Percentiles rank a stretch among this genome's conserved stretches.
phyloP scores from a whole-genome alignment of 1,140 invertebrate genomes.

The Chironomus tepperi region DNA sequence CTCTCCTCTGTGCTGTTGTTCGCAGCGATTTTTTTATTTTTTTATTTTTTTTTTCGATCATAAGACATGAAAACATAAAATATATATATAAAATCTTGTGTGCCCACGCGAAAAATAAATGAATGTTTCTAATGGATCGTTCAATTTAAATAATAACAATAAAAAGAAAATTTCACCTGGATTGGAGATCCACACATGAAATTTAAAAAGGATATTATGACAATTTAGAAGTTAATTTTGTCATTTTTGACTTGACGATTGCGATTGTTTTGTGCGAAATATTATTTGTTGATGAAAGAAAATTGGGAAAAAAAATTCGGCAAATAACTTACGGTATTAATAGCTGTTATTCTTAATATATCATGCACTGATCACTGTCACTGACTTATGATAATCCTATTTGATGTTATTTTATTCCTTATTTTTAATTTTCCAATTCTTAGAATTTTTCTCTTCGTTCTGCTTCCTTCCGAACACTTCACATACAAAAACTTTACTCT shows the following conservation, averaged over 20 bases:
- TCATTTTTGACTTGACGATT: too few species aligned
- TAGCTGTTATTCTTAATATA: not conserved
- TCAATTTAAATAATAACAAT: constrained; percentile 15
- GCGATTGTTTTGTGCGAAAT: too few species aligned
- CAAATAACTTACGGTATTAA: not conserved
- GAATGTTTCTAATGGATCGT: constrained; percentile 7
- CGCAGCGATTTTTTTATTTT: too few species aligned
- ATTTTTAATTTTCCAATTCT: not conserved
- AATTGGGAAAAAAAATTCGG: not conserved
- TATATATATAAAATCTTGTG: not conserved
- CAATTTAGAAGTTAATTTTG: not conserved
- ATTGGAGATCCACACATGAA: not conserved
- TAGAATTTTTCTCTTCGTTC: not conserved
- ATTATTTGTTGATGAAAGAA: not conserved
- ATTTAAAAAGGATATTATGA: not conserved
- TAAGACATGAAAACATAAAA: constrained; percentile 7
- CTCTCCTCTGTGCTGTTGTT: too few species aligned
- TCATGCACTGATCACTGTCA: not conserved
- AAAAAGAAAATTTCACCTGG: constrained; percentile 8
- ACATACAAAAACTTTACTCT: constrained; percentile 2
- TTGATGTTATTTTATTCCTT: not conserved
- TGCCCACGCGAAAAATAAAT: not conserved
- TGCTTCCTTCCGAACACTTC: not conserved
- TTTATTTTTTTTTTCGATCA: not conserved
- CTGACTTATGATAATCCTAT: too few species aligned